Conservation (phyloP, 2,888 invertebrate genomes). For the Eudasyphora cyanicolor region DNA sequence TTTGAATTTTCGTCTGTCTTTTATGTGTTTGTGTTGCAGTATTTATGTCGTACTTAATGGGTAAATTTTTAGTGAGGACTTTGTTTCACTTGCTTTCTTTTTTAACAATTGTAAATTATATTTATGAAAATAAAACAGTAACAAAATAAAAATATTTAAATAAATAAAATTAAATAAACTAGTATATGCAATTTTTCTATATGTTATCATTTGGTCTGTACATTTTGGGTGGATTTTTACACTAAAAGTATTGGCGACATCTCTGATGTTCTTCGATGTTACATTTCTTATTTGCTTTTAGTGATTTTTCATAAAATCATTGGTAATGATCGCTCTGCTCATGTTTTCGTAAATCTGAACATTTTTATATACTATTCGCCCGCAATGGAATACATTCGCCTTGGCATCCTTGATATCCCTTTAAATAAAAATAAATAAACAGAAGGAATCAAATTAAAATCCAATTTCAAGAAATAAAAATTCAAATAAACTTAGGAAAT, state of each 20-base stretch:
- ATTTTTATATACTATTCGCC: slow-evolving; percentile 82
- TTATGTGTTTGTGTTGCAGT: slow-evolving; percentile 38
- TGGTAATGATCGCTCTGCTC: neutral
- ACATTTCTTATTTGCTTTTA: neutral
- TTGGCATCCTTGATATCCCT: slow-evolving; percentile 81
- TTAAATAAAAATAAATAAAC: slow-evolving; percentile 73
- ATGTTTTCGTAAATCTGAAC: neutral
- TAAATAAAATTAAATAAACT: neutral
- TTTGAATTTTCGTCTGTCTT: slow-evolving; percentile 57
- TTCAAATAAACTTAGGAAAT: slow-evolving; percentile 65
- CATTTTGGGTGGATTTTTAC: neutral
- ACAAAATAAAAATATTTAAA: neutral
- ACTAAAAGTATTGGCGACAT: neutral
- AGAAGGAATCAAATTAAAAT: slow-evolving; percentile 61
- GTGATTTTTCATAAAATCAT: neutral
- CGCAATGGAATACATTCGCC: slow-evolving; percentile 84
- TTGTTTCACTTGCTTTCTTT: neutral
- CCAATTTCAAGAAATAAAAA: slow-evolving; percentile 54
- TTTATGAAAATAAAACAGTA: neutral
- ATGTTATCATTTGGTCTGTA: neutral
- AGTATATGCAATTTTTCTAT: neutral
- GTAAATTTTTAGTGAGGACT: neutral
- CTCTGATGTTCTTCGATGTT: neutral
- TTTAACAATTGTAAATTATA: neutral
- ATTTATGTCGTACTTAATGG: neutral